These are phyloP conservation scores for Brachionus rubens DNA, from an alignment of 1,140 invertebrate genomes.

Conservation along the genomic window DNA sequence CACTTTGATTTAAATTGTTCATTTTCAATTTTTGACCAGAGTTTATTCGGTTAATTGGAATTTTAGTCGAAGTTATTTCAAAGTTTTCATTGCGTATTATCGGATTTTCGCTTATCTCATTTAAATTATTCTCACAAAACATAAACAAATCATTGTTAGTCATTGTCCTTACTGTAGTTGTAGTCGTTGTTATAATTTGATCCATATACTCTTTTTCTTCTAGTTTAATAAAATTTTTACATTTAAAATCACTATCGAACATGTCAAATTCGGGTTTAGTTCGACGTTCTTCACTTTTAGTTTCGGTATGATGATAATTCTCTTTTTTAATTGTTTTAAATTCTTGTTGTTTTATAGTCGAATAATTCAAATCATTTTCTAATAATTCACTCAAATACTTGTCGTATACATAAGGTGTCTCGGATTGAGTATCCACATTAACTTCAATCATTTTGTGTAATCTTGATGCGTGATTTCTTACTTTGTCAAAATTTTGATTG, in stretches of 20 bases:
- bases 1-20: not conserved
- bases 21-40: not conserved
- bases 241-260: conserved; percentile 8
- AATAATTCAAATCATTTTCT: conserved; percentile 14
- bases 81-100: not conserved
- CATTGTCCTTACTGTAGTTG: conserved; percentile 3
- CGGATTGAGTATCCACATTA: conserved; percentile 23
- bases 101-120: conserved; percentile 13
- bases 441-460: conserved; percentile 15
- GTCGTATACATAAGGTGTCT: conserved; percentile 3
- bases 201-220: conserved; percentile 45
- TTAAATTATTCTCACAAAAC: conserved; percentile 19
- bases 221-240: conserved; percentile 11
- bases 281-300: not conserved
- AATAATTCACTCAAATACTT: conserved; percentile 26
- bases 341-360: not conserved
- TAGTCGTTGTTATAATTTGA: conserved; percentile 40
- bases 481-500: not conserved
- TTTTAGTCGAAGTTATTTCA: not conserved
- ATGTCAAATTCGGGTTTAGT: not conserved
- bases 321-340: not conserved
- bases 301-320: not conserved
- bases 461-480: not conserved
- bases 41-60: not conserved
- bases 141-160: conserved; percentile 18